Evolutionary conservation across 2,888 invertebrate genomes (phyloP).

Genomic region (Drosophila eohydei): DNA sequence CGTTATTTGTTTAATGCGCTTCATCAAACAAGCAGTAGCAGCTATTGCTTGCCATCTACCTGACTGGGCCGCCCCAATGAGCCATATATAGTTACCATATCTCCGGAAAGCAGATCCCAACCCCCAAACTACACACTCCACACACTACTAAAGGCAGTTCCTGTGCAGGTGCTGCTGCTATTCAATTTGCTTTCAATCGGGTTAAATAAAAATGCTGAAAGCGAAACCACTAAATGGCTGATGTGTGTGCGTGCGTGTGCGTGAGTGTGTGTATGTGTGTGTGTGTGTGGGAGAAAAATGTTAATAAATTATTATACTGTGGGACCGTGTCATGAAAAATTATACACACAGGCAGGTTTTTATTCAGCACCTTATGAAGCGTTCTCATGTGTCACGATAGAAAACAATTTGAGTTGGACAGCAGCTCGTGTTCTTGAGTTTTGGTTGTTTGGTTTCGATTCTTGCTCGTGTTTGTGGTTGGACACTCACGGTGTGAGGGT

Average conservation of each 20-base stretch:
- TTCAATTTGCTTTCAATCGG: conserved; percentile 68
- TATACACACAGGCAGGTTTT: conserved; percentile 42
- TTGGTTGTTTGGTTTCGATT: conserved; percentile 3
- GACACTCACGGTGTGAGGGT: not conserved
- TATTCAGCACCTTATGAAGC: conserved; percentile 32
- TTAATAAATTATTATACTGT: conserved; percentile 60
- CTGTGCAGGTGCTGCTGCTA: conserved; percentile 39
- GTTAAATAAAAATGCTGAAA: conserved; percentile 54
- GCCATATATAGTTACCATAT: conserved; percentile 19
- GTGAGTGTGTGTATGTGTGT: not conserved
- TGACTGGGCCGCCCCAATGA: conserved; percentile 21
- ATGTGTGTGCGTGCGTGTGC: not conserved
- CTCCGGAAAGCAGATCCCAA: not conserved
- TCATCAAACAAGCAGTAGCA: conserved; percentile 50
- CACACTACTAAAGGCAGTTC: not conserved
- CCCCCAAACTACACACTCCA: not conserved
- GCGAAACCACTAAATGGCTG: conserved; percentile 45
- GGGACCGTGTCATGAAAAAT: conserved; percentile 41
- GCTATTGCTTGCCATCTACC: conserved; percentile 24
- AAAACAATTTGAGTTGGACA: conserved; percentile 37
- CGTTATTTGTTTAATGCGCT: conserved; percentile 72
- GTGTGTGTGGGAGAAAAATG: conserved; percentile 14
- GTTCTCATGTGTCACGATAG: conserved; percentile 68
- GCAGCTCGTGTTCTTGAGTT: conserved; percentile 4
- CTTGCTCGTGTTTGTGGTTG: not conserved